These are phyloP conservation scores for Hypocryptadius cinnamomeus DNA, from an alignment of 2,113 vertebrate genomes.

Conservation along the genomic window DNA sequence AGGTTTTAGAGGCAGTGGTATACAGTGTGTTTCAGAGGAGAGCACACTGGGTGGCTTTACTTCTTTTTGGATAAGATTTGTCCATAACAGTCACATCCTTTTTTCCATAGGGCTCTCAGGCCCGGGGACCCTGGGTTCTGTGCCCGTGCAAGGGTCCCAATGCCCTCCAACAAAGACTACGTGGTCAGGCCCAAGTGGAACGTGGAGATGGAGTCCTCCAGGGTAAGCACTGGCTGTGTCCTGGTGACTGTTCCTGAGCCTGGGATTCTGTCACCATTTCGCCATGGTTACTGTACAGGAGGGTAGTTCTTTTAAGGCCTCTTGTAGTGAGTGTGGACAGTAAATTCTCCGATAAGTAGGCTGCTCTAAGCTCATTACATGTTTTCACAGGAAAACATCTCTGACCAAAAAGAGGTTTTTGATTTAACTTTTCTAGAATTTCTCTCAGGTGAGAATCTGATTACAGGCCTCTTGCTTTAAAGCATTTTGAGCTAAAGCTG, in stretches of 20 bases:
- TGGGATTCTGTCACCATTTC: not conserved
- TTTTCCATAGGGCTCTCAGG: conserved; percentile 79
- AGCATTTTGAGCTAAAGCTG: not conserved
- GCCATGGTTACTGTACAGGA: not conserved
- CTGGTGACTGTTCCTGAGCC: not conserved
- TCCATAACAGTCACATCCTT: not conserved
- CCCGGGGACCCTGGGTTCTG: conserved; percentile 97
- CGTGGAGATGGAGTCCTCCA: conserved; percentile 86
- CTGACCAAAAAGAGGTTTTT: not conserved
- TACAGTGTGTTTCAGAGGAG: not conserved
- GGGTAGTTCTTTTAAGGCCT: not conserved
- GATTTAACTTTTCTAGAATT: not conserved
- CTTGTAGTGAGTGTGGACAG: not conserved
- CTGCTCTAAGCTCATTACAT: not conserved
- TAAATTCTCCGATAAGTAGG: not conserved
- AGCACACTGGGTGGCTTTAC: not conserved
- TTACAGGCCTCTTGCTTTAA: not conserved
- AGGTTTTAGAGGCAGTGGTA: not conserved
- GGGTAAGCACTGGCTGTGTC: conserved; percentile 74
- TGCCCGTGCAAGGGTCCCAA: conserved; percentile 89
- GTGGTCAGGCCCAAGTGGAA: conserved; percentile 99
- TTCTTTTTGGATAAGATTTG: not conserved
- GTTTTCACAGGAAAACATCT: not conserved
- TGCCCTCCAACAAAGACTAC: conserved; percentile 99
- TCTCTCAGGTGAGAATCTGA: not conserved